Evolutionary conservation across 1,140 invertebrate species (phyloP).

Genomic region (Drosophila ficusphila): DNA sequence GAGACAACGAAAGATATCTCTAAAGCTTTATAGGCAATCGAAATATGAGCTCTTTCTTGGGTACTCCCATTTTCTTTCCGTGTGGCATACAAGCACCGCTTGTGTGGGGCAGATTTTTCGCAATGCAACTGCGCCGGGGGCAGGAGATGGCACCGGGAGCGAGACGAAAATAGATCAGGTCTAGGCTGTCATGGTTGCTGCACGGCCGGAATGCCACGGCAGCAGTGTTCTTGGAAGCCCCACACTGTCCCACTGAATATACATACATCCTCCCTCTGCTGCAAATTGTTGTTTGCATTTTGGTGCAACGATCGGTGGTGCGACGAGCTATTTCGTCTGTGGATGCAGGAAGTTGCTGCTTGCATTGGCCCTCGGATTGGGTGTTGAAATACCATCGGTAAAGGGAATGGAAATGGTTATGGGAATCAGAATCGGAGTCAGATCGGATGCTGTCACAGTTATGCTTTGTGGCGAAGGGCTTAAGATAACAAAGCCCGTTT

Average conservation of each 20-base stretch:
- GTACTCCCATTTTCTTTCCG: conserved; percentile 2
- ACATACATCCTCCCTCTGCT: neutral
- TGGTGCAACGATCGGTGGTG: conserved; percentile 28
- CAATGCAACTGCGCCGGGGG: conserved; percentile 25
- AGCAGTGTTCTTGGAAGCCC: conserved; percentile 54
- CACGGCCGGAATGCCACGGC: conserved; percentile 73
- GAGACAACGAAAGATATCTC: no score
- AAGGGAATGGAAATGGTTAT: conserved; percentile 10
- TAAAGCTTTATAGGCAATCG: no score
- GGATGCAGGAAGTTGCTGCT: conserved; percentile 65
- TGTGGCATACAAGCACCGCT: conserved; percentile 11
- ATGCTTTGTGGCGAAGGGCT: conserved; percentile 34
- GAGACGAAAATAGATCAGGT: conserved; percentile 80
- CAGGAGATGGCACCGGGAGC: conserved; percentile 18
- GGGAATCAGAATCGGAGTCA: neutral
- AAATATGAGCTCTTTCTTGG: no score
- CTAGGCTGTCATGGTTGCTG: conserved; percentile 80
- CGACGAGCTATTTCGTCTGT: conserved; percentile 18
- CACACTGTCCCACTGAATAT: conserved; percentile 6
- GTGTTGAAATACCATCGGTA: conserved; percentile 69
- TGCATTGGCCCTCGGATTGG: conserved; percentile 64
- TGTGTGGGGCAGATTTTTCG: conserved; percentile 59
- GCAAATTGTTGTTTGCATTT: conserved; percentile 64
- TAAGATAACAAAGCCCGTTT: conserved; percentile 62
- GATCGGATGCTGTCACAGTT: conserved; percentile 43